A percentile compares a stretch with the other conserved stretches of the same genome.
Evolutionary conservation across 2,888 invertebrate species (phyloP).

Genomic region (Entomobrya multifasciata): DNA sequence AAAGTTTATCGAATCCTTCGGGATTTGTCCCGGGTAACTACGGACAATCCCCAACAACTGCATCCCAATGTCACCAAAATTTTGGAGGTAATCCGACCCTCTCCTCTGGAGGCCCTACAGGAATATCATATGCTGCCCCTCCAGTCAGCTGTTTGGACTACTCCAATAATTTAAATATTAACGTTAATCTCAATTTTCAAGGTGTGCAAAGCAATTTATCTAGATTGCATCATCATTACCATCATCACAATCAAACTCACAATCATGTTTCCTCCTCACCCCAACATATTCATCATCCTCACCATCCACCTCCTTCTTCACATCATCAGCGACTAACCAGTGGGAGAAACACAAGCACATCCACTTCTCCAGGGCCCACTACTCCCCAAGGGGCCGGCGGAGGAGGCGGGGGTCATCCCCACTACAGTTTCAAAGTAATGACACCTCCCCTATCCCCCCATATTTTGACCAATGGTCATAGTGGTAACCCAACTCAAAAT

Average conservation of each 20-base stretch:
- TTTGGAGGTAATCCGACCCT: conserved; percentile 44
- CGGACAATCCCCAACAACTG: conserved; percentile 12
- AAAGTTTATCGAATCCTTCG: conserved; percentile 26
- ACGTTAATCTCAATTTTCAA: conserved; percentile 78
- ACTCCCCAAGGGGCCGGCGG: too few relatives aligned
- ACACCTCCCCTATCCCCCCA: conserved; percentile 78
- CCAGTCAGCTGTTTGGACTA: conserved; percentile 74
- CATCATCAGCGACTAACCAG: conserved; percentile 52
- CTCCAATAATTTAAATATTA: conserved; percentile 76
- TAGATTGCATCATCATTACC: conserved; percentile 74
- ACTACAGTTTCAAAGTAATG: conserved; percentile 79
- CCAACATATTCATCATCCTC: conserved; percentile 37
- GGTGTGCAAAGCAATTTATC: conserved; percentile 77
- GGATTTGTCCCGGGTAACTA: conserved; percentile 50
- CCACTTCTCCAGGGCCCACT: conserved; percentile 40
- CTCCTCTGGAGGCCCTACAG: conserved; percentile 11
- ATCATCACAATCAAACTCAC: conserved; percentile 51
- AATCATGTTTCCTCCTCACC: too few relatives aligned
- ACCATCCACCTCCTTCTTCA: too few relatives aligned
- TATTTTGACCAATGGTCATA: conserved; percentile 71
- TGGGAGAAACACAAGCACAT: conserved; percentile 24
- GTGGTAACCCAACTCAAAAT: conserved; percentile 41
- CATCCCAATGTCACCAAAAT: conserved; percentile 51
- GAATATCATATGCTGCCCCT: conserved; percentile 56
- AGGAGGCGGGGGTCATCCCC: too few relatives aligned